phyloP scores from a whole-genome alignment of 2,797 vertebrate genomes.

The Paramormyrops hopkinsi region DNA sequence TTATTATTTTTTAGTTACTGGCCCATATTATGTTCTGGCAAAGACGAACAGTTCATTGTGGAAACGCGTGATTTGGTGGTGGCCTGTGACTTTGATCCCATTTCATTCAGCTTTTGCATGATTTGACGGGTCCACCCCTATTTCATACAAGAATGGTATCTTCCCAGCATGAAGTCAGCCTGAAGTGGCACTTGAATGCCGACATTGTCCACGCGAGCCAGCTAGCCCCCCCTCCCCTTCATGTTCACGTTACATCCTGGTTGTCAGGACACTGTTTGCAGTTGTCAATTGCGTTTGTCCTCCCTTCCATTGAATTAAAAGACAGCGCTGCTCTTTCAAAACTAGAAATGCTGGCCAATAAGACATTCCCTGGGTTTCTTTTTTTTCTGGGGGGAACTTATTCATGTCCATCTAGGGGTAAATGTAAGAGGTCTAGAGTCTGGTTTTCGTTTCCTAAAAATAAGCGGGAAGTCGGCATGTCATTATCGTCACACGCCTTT shows the following conservation, averaged over 20 bases:
- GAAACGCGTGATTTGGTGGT: not conserved
- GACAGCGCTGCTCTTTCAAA: not conserved
- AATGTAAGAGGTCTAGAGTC: not conserved
- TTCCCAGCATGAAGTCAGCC: not conserved
- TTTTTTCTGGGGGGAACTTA: not conserved
- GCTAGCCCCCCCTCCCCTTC: not conserved
- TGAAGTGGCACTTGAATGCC: not conserved
- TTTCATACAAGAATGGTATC: not conserved
- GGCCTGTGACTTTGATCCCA: not conserved
- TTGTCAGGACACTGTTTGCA: not conserved
- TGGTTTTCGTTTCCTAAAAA: not conserved
- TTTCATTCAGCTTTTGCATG: not conserved
- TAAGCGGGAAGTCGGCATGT: not conserved
- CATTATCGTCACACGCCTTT: not conserved
- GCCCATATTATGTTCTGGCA: not conserved
- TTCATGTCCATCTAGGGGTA: not conserved
- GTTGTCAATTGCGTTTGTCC: not conserved
- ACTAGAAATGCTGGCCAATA: not conserved
- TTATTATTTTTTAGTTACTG: not conserved
- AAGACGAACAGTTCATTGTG: not conserved
- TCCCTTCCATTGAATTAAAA: not conserved
- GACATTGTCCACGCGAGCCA: not conserved
- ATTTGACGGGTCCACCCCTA: not conserved
- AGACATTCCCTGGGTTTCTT: not conserved
- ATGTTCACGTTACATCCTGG: not conserved